These are phyloP conservation scores for Hoplostethus mediterraneus DNA, from an alignment of 2,797 vertebrate genomes.

Conservation along the genomic window DNA sequence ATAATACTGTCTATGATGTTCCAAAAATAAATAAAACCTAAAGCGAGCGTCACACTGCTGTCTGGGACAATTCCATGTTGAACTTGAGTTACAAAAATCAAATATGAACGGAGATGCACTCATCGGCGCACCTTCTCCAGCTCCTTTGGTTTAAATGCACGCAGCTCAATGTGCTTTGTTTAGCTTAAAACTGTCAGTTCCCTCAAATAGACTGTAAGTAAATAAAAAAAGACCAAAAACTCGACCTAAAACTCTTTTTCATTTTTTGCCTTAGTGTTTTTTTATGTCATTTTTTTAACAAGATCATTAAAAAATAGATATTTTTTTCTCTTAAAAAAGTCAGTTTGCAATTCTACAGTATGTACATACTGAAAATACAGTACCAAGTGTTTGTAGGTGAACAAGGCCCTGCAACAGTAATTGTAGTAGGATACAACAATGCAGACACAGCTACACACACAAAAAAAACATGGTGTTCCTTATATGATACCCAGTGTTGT, in stretches of 20 bases:
- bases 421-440: slow-evolving; percentile 1
- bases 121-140: slow-evolving; percentile 71
- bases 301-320: slow-evolving; percentile 83
- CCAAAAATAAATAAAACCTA: slow-evolving; percentile 90
- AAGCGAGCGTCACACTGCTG: slow-evolving; percentile 87
- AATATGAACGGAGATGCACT: slow-evolving; percentile 73
- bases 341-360: slow-evolving; percentile 68
- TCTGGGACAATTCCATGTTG: slow-evolving; percentile 81
- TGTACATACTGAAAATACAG: slow-evolving; percentile 60
- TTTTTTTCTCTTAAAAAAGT: slow-evolving; percentile 52
- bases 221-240: slow-evolving; percentile 65
- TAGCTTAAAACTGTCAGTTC: slow-evolving; percentile 79
- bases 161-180: slow-evolving; percentile 80
- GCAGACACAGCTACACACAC: neutral
- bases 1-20: slow-evolving; percentile 90
- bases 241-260: slow-evolving; percentile 57
- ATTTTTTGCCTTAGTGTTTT: slow-evolving; percentile 56
- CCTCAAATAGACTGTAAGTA: slow-evolving; percentile 67
- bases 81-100: slow-evolving; percentile 61
- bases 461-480: slow-evolving; percentile 4
- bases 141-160: slow-evolving; percentile 87
- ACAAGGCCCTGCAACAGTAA: neutral
- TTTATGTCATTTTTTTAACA: slow-evolving; percentile 75
- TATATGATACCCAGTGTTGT: neutral
- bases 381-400: slow-evolving; percentile 39